Evolutionary conservation across 2,797 vertebrate species (phyloP).

Genomic region (Sciurus carolinensis): DNA sequence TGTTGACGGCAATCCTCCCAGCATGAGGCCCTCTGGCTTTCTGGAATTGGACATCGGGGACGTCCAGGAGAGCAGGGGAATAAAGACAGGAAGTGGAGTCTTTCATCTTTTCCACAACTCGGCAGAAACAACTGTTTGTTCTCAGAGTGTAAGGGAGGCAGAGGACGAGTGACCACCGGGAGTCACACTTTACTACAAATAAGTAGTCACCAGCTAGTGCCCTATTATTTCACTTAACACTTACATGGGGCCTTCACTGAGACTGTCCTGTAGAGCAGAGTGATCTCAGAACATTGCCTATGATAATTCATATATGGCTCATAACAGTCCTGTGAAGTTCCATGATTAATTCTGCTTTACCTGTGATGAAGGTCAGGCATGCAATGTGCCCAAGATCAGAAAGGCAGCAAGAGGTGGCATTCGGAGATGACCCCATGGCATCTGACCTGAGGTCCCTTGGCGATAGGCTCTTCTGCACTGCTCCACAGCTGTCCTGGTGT

Average conservation of each 20-base stretch:
- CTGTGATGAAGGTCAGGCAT: neutral
- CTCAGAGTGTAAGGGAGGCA: neutral
- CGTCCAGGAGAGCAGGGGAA: neutral
- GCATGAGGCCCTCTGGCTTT: no score
- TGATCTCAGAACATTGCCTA: neutral
- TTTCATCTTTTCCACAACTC: neutral
- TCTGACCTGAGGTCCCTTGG: neutral
- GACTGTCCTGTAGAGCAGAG: neutral
- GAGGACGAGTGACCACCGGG: neutral
- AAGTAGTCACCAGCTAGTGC: no score
- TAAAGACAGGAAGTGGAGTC: no score
- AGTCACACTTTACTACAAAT: no score
- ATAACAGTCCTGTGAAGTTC: neutral
- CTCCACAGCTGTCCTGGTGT: rapidly evolving
- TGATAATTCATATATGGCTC: rapidly evolving
- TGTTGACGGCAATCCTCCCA: rapidly evolving
- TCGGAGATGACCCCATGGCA: neutral
- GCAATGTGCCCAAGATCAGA: neutral
- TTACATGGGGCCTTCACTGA: rapidly evolving
- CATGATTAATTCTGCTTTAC: neutral
- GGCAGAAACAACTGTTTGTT: neutral
- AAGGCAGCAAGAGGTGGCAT: neutral
- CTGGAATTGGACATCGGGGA: neutral
- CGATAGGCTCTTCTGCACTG: neutral
- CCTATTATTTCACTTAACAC: neutral